These are phyloP conservation scores for Papilio xuthus DNA, from an alignment of 1,140 invertebrate genomes.

Conservation along the genomic window DNA sequence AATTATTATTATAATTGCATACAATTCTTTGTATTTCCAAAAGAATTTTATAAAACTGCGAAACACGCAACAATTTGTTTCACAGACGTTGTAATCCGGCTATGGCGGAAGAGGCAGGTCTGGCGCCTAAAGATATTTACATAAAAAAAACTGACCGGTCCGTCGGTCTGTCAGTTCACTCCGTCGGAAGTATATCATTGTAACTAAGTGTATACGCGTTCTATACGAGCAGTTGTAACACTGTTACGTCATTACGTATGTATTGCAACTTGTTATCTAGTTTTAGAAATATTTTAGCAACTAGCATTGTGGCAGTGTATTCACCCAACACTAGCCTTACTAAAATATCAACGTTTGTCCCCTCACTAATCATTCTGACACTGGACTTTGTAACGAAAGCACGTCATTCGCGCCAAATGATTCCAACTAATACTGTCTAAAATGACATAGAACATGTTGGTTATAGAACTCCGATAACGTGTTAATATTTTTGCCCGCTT, in stretches of 20 bases:
- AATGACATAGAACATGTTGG: too few relatives aligned
- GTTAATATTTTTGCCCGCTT: too few relatives aligned
- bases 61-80: background rate
- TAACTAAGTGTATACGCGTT: background rate
- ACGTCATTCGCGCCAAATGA: too few relatives aligned
- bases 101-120: background rate
- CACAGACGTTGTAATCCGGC: background rate
- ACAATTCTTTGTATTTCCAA: background rate
- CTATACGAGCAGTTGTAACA: background rate
- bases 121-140: constrained; percentile 14
- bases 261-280: too few relatives aligned
- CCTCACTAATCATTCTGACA: too few relatives aligned
- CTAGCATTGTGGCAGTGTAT: too few relatives aligned
- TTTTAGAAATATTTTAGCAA: too few relatives aligned
- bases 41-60: background rate
- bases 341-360: too few relatives aligned
- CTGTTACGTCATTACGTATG: background rate
- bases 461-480: too few relatives aligned
- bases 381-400: too few relatives aligned
- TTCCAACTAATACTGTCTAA: too few relatives aligned
- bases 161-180: constrained; percentile 29
- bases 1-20: background rate
- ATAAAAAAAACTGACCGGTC: constrained; percentile 41
- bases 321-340: too few relatives aligned
- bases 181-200: background rate